These are phyloP conservation scores for Callospermophilus lateralis DNA, from an alignment of 2,113 vertebrate species.

Conservation along the genomic window DNA sequence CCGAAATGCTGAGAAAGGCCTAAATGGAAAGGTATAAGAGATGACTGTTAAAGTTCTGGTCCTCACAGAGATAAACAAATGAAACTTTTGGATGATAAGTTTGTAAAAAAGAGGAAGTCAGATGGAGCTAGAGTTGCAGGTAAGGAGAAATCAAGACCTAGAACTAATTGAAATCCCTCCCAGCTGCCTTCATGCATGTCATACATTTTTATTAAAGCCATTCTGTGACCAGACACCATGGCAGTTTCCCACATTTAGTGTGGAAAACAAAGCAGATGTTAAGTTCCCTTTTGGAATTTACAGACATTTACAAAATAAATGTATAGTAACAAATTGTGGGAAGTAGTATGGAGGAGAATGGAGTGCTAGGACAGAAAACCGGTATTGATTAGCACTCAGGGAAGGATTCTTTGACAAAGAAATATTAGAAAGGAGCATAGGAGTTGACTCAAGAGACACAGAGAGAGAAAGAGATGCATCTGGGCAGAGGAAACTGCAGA, in stretches of 20 bases:
- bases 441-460: not conserved
- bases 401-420: not conserved
- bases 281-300: not conserved
- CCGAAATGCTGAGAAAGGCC: not conserved
- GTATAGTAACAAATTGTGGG: not conserved
- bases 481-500: not conserved
- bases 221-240: not conserved
- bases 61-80: not conserved
- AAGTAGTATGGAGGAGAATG: not conserved
- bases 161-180: not conserved
- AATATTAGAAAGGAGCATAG: not conserved
- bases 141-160: not conserved
- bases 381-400: not conserved
- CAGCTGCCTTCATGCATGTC: not conserved
- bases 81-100: not conserved
- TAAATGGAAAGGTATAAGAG: not conserved
- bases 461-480: not conserved
- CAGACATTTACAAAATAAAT: not conserved
- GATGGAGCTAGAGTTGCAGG: not conserved
- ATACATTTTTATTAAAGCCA: not conserved
- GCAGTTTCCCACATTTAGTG: not conserved
- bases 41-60: not conserved
- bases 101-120: not conserved
- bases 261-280: slow-evolving; percentile 4
- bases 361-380: not conserved